Conservation (phyloP, 1,140 invertebrate genomes). For the Neotoxoptera formosana region DNA sequence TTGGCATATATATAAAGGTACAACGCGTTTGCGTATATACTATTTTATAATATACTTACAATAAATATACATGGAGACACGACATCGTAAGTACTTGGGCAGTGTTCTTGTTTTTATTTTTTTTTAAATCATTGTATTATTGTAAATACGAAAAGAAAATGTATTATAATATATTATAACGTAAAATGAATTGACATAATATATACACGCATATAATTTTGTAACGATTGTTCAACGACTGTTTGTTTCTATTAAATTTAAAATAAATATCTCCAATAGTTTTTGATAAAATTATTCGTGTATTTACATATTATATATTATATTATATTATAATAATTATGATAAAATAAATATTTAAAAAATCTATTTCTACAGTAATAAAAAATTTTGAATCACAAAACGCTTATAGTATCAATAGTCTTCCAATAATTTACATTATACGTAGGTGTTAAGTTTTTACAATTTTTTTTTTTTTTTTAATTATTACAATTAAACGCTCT, state of each 20-base stretch:
- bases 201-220: conserved; percentile 22
- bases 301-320: conserved; percentile 45
- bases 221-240: not conserved
- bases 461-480: conserved; percentile 9
- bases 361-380: conserved; percentile 50
- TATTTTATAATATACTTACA: not conserved
- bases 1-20: not conserved
- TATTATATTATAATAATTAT: conserved; percentile 13
- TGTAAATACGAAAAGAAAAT: not conserved
- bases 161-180: conserved; percentile 17
- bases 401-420: conserved; percentile 50
- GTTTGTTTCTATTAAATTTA: not conserved
- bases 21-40: not conserved
- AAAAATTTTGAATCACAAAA: conserved; percentile 52
- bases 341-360: conserved; percentile 51
- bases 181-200: conserved; percentile 19
- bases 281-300: conserved; percentile 44
- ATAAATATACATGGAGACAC: not conserved
- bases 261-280: conserved; percentile 32
- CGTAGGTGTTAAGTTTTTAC: not conserved
- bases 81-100: conserved; percentile 10
- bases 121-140: not conserved
- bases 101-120: not conserved
- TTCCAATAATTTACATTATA: conserved; percentile 32
- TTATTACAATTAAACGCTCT: conserved; percentile 9